Percentiles rank a stretch among this genome's conserved stretches.
phyloP scores from a whole-genome alignment of 2,888 invertebrate genomes.

The Flabesymbios commensalis region DNA sequence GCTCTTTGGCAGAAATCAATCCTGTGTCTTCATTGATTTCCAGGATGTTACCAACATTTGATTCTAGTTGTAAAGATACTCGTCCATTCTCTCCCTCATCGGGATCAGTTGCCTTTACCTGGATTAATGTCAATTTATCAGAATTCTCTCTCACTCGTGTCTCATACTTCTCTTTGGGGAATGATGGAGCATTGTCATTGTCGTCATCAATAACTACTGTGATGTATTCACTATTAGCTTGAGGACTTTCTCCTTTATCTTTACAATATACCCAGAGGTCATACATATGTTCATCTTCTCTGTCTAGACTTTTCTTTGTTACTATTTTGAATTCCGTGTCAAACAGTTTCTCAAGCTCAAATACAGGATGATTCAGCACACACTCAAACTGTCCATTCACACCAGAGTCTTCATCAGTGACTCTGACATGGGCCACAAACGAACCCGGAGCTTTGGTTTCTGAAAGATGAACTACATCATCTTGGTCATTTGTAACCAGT shows the following conservation, averaged over 20 bases:
- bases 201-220: slow-evolving; percentile 79
- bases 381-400: slow-evolving; percentile 23
- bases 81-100: slow-evolving; percentile 43
- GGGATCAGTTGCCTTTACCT: slow-evolving; percentile 52
- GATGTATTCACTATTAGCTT: slow-evolving; percentile 85
- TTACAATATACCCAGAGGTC: slow-evolving; percentile 81
- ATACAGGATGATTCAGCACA: slow-evolving; percentile 1
- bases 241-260: slow-evolving; percentile 87
- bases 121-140: slow-evolving; percentile 53
- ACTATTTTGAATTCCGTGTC: slow-evolving; percentile 20
- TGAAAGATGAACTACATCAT: not conserved
- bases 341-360: slow-evolving; percentile 15
- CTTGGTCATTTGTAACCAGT: not conserved
- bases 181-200: slow-evolving; percentile 91
- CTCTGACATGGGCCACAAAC: slow-evolving; percentile 23
- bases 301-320: slow-evolving; percentile 14
- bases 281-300: slow-evolving; percentile 67
- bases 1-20: not conserved
- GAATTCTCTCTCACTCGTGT: slow-evolving; percentile 65
- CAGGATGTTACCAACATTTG: slow-evolving; percentile 71
- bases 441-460: not conserved
- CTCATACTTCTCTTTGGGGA: slow-evolving; percentile 86
- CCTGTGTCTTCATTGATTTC: slow-evolving; percentile 13
- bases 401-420: slow-evolving; percentile 18
- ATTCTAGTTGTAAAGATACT: slow-evolving; percentile 56